Base-by-base conservation (phyloP, 2,113 vertebrate species). In the Urocolius indicus region DNA sequence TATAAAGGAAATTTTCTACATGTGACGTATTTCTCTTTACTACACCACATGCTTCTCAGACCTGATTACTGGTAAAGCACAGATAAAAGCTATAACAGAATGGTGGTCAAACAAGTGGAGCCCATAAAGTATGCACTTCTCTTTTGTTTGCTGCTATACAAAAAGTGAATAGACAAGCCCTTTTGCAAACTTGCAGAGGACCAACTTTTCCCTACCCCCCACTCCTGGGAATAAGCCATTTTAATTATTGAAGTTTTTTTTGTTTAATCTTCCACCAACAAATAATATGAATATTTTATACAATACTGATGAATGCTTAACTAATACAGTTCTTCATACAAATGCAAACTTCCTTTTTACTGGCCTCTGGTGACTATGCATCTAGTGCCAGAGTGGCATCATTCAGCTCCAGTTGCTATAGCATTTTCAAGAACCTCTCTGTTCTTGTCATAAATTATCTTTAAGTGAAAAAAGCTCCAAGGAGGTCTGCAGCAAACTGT, bases 391-490 rank as follows among this genome's bases (percentile, higher is more conserved):
- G 98, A 97, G 97, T 97, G 95, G 97, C 92, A 98, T 98, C 98
- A 97, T 98, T 98, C 98, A 98, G 98, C 96, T 98, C 97, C 98
- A 99, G 99, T 99, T 99, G 99, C 99, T 99, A 99, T 99, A 99
- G 99, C 98, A 99, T 99, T 99, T 98, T 99, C 99, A 99, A 99
- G 99, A 98, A 99, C 98, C 98, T 98, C 98, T 98, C 98, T 98
- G 98, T 99, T 99, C 99, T 99, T 98, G 98, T 99, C 98, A 99
- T 99, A 99, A 99, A 99, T 99, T 99, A 99, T 99, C 98, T 98
- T 99, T 98, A 99, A 99, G 99, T 99, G 99, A 99, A 99, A 98
- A 98, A 98, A 98, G 97, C 98, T 98, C 98, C 98, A 98, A 98
- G 98, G 98, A 97, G 98, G 98, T 98, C 98, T 98, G 98, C 88